phyloP scores from a whole-genome alignment of 2,797 vertebrate genomes.

The Dicrostonyx torquatus region DNA sequence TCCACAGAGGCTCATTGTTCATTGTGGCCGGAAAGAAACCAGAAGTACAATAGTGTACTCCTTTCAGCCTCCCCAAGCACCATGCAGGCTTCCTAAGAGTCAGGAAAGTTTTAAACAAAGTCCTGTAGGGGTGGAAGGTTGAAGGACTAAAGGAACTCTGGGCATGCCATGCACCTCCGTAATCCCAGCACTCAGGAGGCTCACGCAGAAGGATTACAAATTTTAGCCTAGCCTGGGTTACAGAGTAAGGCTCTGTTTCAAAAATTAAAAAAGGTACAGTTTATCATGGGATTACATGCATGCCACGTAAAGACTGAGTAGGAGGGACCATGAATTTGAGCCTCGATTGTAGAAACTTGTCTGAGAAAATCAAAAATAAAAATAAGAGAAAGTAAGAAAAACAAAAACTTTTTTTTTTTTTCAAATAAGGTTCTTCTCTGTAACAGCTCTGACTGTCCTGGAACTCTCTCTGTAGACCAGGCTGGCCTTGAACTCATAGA shows the following conservation, averaged over 20 bases:
- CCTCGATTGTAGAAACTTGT: not conserved
- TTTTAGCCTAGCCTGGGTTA: not conserved
- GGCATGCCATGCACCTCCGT: not conserved
- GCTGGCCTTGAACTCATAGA: no score
- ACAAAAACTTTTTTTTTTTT: not conserved
- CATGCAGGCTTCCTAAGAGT: not conserved
- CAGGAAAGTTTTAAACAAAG: conserved; percentile 12
- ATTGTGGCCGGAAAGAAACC: not conserved
- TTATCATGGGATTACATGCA: not conserved
- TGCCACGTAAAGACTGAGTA: not conserved
- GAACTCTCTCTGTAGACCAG: no score
- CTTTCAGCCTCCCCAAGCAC: not conserved
- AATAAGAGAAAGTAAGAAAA: not conserved
- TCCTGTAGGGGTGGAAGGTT: not conserved
- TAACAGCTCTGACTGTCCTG: no score
- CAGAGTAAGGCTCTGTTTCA: not conserved
- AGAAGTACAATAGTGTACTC: not conserved
- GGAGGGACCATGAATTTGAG: not conserved
- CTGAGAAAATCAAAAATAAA: not conserved
- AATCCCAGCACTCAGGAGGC: not conserved
- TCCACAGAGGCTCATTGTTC: conserved; percentile 32
- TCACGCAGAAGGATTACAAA: not conserved
- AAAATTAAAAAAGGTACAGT: not conserved
- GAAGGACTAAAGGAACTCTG: not conserved
- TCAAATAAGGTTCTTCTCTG: no score